Evolutionary conservation across 1,140 invertebrate species (phyloP).

Genomic region (Drosophila baimaii): DNA sequence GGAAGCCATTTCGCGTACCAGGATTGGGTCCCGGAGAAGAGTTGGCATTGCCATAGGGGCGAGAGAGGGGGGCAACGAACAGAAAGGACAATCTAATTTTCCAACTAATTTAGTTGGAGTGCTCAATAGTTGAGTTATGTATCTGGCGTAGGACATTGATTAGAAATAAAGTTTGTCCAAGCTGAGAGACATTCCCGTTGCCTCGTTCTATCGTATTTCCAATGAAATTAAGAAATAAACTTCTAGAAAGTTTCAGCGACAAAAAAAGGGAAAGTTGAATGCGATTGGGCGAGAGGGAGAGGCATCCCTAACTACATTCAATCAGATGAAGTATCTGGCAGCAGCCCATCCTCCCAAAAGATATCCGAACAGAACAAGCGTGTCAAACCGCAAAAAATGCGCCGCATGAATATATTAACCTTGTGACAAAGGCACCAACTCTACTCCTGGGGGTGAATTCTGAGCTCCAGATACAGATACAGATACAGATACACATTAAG

Average conservation of each 20-base stretch:
- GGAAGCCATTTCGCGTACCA: constrained; percentile 49
- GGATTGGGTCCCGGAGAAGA: constrained; percentile 14
- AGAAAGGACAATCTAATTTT: constrained; percentile 68
- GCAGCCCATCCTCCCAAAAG: not conserved
- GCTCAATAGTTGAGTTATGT: constrained; percentile 75
- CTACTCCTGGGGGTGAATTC: constrained; percentile 18
- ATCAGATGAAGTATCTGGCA: constrained; percentile 8
- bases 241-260: constrained; percentile 13
- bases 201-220: constrained; percentile 6
- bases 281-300: constrained; percentile 2
- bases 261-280: constrained; percentile 33
- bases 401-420: constrained; percentile 78
- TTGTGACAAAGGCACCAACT: constrained; percentile 56
- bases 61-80: not conserved
- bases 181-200: not conserved
- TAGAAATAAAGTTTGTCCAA: constrained; percentile 35
- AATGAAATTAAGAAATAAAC: constrained; percentile 49
- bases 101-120: constrained; percentile 76
- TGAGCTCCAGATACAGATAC: constrained; percentile 20
- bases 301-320: constrained; percentile 20
- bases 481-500: constrained; percentile 67
- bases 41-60: constrained; percentile 19
- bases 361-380: constrained; percentile 73
- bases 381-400: constrained; percentile 82
- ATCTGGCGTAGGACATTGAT: constrained; percentile 34